Conservation (phyloP, 2,113 vertebrate species). For the Zeus faber region DNA sequence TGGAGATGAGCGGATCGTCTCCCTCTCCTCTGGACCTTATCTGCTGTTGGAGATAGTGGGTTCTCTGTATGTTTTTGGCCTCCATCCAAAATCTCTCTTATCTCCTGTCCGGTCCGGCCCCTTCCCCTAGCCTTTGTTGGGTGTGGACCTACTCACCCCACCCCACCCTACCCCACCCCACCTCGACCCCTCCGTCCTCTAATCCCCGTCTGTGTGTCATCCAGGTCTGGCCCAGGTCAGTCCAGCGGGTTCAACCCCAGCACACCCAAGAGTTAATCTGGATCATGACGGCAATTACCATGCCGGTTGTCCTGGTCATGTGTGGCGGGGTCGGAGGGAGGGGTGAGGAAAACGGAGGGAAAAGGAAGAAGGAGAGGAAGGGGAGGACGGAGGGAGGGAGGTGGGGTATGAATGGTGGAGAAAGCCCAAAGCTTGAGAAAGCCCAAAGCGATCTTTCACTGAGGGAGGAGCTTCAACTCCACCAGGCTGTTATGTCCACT, state of each 20-base stretch:
- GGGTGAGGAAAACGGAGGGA: slow-evolving; percentile 11
- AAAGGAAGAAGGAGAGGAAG: background rate
- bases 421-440: background rate
- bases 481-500: slow-evolving; percentile 43
- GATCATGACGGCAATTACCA: slow-evolving; percentile 64
- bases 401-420: background rate
- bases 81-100: too few relatives aligned
- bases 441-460: slow-evolving; percentile 28
- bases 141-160: slow-evolving; percentile 19
- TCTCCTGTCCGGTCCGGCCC: background rate
- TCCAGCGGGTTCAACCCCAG: slow-evolving; percentile 33
- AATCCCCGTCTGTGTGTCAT: slow-evolving; percentile 41
- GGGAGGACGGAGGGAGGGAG: slow-evolving; percentile 1
- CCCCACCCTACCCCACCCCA: background rate
- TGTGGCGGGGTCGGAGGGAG: background rate
- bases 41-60: too few relatives aligned
- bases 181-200: slow-evolving; percentile 10
- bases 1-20: too few relatives aligned
- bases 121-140: slow-evolving; percentile 8
- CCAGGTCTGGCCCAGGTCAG: slow-evolving; percentile 10
- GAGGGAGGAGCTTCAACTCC: slow-evolving; percentile 44
- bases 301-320: slow-evolving; percentile 47
- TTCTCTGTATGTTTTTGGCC: too few relatives aligned
- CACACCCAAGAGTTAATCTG: slow-evolving; percentile 68
- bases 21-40: too few relatives aligned